phyloP scores from a whole-genome alignment of 2,888 invertebrate genomes.

The Cantharis flavilabris region DNA sequence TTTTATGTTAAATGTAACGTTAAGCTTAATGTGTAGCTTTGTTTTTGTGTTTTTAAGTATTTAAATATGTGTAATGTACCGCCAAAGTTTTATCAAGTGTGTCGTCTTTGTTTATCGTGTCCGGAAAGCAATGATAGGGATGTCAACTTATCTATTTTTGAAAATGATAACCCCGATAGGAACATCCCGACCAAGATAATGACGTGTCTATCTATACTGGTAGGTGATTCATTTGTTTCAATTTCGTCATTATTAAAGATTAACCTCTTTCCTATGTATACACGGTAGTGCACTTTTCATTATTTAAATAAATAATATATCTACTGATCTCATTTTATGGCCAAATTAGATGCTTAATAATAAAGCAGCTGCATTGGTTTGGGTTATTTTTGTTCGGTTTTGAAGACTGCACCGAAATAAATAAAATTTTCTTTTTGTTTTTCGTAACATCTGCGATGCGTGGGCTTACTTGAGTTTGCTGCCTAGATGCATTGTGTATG shows the following conservation, averaged over 20 bases:
- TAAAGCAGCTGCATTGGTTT: constrained; percentile 43
- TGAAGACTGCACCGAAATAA: constrained; percentile 48
- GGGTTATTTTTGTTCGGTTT: constrained; percentile 42
- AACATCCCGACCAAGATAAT: constrained; percentile 67
- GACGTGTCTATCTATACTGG: constrained; percentile 80
- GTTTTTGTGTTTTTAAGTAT: constrained; percentile 55
- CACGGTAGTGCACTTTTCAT: not conserved
- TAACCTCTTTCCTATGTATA: constrained; percentile 36
- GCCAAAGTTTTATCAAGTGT: constrained; percentile 91
- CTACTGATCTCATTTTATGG: not conserved
- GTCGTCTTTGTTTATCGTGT: constrained; percentile 88
- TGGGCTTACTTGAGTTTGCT: constrained; percentile 38
- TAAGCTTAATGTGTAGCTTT: constrained; percentile 47
- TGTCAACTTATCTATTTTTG: constrained; percentile 77
- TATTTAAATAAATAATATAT: not conserved
- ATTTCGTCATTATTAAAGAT: constrained; percentile 27
- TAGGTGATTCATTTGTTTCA: constrained; percentile 59
- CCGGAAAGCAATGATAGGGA: constrained; percentile 67
- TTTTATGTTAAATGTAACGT: constrained; percentile 50
- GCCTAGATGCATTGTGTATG: constrained; percentile 43
- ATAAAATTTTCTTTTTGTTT: constrained; percentile 47
- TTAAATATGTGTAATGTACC: constrained; percentile 68
- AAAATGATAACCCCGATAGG: constrained; percentile 71
- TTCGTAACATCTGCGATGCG: constrained; percentile 46
- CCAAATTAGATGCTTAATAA: not conserved